Evolutionary conservation across 2,888 invertebrate genomes (phyloP).

Genomic region (Xanthorhoe designata): DNA sequence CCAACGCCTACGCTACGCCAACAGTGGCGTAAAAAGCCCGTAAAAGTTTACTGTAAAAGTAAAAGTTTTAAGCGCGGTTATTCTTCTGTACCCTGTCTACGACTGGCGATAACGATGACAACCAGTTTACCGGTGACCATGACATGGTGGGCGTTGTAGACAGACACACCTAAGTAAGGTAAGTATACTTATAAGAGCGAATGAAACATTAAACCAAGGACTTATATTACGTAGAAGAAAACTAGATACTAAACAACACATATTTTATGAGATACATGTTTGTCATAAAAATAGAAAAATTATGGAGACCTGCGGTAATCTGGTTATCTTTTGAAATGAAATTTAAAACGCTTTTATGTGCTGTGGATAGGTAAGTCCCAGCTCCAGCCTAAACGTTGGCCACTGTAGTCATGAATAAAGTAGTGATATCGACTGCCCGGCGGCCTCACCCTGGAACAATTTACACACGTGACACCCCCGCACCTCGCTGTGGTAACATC

Average conservation of each 20-base stretch:
- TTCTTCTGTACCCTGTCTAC: constrained; percentile 49
- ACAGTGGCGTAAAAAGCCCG: constrained; percentile 36
- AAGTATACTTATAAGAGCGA: background rate
- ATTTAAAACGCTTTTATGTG: constrained; percentile 21
- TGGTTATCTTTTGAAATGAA: background rate
- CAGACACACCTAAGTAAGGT: constrained; percentile 62
- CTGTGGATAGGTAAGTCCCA: constrained; percentile 60
- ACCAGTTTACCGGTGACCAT: constrained; percentile 52
- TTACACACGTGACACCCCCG: constrained; percentile 68
- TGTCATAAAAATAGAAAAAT: background rate
- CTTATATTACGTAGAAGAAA: background rate
- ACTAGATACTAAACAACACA: background rate
- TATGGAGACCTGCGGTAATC: background rate
- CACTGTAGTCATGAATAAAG: constrained; percentile 79
- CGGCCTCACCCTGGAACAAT: constrained; percentile 76
- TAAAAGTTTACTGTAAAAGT: constrained; percentile 38
- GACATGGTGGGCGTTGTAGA: constrained; percentile 52
- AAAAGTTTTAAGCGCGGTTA: constrained; percentile 41
- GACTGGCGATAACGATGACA: constrained; percentile 63
- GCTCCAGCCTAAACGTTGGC: constrained; percentile 66
- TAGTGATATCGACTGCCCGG: constrained; percentile 77
- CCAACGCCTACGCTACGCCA: constrained; percentile 42
- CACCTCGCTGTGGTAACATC: constrained; percentile 45
- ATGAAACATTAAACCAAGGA: background rate
- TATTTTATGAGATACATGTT: constrained; percentile 5